Evolutionary conservation across 2,113 vertebrate genomes (phyloP), one percentile per base, ranked within the genome.

Genomic region (Cyphotilapia sp.): DNA sequence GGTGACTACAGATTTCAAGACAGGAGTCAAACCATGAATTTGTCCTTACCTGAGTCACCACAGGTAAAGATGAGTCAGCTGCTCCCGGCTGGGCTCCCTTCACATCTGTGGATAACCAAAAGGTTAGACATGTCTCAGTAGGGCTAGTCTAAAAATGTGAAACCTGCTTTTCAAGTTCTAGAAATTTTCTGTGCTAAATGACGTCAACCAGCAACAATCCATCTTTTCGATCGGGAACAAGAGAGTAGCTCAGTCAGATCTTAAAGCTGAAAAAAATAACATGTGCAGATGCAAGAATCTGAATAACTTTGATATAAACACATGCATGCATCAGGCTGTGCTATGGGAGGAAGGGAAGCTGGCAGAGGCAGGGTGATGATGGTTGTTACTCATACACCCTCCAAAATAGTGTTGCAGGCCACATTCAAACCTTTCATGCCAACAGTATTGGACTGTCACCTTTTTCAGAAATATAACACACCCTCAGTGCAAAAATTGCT

Each of bases 21-120:
- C 38, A 78, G 7, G 42, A n/a, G 40, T 29, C 9, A 45, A 74
- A 31, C 24, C 16, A 29, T 16, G 13, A 6, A n/a, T 80, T 53
- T 38, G 8, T 84, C 35, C 54, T 88, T 84, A 96, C 95, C 93
- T 96, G 95, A 91, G 92, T 89, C 53, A 85, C 84, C 6, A 31
- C 82, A 57, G 95, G 92, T 81, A 95, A 85, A 27, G 95, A 94
- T 1, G 94, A 96, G 71, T 96, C 95, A 57, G 91, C 35, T 17
- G 42, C 89, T 85, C 91, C 93, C 1, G 84, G 53, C 8, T 93
- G 93, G n/a, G 80, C 54, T 74, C 94, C 94, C 80, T 95, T 96
- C 40, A 94, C 61, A 86, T 96, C 94, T 94, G 87, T 19, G 93
- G 35, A 87, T 13, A 4, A 81, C 27, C 6, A 33, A 54, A 81